Evolutionary conservation across 2,888 invertebrate genomes (phyloP), one percentile per base, ranked within the genome.

Genomic region (Meliscaeva auricollis): DNA sequence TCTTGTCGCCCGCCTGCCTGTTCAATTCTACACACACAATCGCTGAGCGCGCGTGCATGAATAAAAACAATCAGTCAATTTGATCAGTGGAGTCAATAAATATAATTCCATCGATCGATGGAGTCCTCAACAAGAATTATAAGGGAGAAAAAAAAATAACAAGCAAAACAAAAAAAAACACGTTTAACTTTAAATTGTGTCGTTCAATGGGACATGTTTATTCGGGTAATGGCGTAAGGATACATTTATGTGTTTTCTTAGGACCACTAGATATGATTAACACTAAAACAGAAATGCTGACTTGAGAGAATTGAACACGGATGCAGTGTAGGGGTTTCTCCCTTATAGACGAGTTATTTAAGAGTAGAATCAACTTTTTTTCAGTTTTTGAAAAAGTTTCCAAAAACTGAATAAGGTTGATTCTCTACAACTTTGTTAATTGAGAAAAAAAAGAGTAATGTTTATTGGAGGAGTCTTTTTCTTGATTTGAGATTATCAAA

Each of bases 11-110:
- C 73, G 75, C 74, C 74, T 64, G 62, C 74, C 72, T 68, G 60
- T 54, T 72, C 52, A 48, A 68, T 46, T 66, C 77, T 60, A 64
- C 66, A 84, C 69, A 84, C 75, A 80, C 80, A 80, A 80, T 80
- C 75, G 75, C 32, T 76, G 41, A 80, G 76, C 73, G 77, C 80
- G 79, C 72, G 89, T 90, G 91, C 91, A 91, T 90, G 90, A 89
- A 90, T 89, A 88, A 89, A 88, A 89, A 89, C 91, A 91, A 91
- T 91, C 91, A 90, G 90, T 90, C 91, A 91, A 90, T 88, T 89
- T 90, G 90, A 90, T 91, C 91, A 88, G 88, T 89, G 89, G 88
- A 91, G 91, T 91, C 90, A 91, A 91, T 91, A 91, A 91, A 91
- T 90, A 90, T 90, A 88, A 83, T 87, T 78, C 75, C 56, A 66